These are phyloP conservation scores for Lordiphosa clarofinis DNA, from an alignment of 1,140 invertebrate species.

Conservation along the genomic window DNA sequence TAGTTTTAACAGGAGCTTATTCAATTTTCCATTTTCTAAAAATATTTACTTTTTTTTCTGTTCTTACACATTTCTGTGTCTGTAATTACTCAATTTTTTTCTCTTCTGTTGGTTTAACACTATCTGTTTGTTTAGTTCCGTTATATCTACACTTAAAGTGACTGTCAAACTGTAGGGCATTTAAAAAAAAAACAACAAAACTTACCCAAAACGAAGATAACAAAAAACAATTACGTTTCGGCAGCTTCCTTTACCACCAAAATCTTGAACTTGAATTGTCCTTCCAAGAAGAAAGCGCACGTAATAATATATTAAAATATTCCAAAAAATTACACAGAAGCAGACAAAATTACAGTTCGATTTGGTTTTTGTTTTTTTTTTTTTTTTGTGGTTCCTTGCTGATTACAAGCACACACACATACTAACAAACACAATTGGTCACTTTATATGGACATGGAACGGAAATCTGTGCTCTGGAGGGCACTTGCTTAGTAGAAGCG, in stretches of 20 bases:
- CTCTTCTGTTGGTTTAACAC: constrained; percentile 22
- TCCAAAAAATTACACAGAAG: constrained; percentile 29
- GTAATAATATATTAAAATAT: constrained; percentile 66
- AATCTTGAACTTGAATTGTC: constrained; percentile 66
- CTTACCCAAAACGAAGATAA: constrained; percentile 40
- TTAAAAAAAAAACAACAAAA: constrained; percentile 24
- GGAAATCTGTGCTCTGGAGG: constrained; percentile 28
- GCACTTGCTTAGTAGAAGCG: constrained; percentile 38
- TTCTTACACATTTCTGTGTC: constrained; percentile 12
- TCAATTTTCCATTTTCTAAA: too few relatives aligned
- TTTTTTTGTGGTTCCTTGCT: constrained; percentile 4
- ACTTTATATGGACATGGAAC: constrained; percentile 50
- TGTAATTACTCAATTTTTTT: constrained; percentile 4
- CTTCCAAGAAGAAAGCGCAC: constrained; percentile 52
- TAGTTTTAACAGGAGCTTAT: too few relatives aligned
- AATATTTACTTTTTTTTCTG: too few relatives aligned
- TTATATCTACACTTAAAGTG: constrained; percentile 12
- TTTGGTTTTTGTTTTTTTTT: constrained; percentile 18
- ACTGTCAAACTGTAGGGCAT: constrained; percentile 30
- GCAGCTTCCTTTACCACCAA: constrained; percentile 23
- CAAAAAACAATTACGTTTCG: constrained; percentile 26
- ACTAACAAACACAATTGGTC: constrained; percentile 17
- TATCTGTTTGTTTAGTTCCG: constrained; percentile 2
- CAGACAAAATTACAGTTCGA: constrained; percentile 60
- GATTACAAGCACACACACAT: constrained; percentile 6